Base-by-base conservation (phyloP, 2,888 invertebrate species). In the Eulithis prunata region DNA sequence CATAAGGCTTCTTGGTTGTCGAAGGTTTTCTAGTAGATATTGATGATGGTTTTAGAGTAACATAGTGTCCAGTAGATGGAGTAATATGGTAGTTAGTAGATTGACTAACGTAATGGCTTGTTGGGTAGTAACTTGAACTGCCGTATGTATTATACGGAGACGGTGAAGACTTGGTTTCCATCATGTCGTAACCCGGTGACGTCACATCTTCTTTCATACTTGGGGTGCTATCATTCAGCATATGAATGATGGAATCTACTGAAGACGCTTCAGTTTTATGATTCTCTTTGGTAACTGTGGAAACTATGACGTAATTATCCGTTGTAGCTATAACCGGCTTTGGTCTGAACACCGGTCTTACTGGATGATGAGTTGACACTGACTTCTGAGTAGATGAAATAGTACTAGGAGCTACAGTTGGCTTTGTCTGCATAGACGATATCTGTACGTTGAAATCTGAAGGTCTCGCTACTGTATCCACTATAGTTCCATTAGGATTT, bases 171-270 rank as follows among this genome's bases (percentile, higher is more conserved):
- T 93, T 93, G 0, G 88, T 91, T 73, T 91, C 90, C 68, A 87
- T 77, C 7, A 77, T 49, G 63, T 89, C 85, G 12, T 84, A 73
- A 2, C 85, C 78, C 11, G 89, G 84, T 36, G 89, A 83, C 10
- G 90, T 89, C 1, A 83, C 79, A 28, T 87, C 86, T 58, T 90
- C 88, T 62, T 85, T 88, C 75, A 90, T 80, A 74, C 84, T 90
- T 36, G 90, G 87, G 8, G 91, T 90, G 57, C 89, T 91, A 36
- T 89, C 87, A 78, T 95, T 95, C 10, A 96, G 80, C 93, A 95
- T 95, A 74, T 95, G 93, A 64, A 96, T 93, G 5, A 96, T 95
- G 56, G 95, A 94, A 71, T 94, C 81, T 58, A 91, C 88, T 2
- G 93, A 90, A 1, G 91, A 93, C 8, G 93, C 78, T 62, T 91